Evolutionary conservation across 2,797 vertebrate species (phyloP), one percentile per base, ranked within the genome.

Genomic region (Trachops cirrhosus): DNA sequence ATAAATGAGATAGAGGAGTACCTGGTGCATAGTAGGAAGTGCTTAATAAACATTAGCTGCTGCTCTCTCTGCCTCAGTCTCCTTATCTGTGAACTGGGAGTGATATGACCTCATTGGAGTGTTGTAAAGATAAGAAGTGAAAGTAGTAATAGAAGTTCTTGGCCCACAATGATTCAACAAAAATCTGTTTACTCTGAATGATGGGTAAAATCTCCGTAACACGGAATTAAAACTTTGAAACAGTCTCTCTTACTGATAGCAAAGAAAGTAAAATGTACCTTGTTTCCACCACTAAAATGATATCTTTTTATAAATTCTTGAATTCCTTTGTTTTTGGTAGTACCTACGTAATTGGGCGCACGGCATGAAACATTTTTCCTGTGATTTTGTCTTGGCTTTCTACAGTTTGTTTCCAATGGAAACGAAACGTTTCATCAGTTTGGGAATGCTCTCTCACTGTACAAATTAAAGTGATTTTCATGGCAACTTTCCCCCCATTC

Each of bases 271-370:
- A 97, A 87, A 79, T 70, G 54, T 84, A 86, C 6, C 70, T 88
- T 68, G 52, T 50, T 74, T 85, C 29, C 34, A 87, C 18, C 0
- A 32, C n/a, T 90, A 75, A 26, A 88, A 67, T 32, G 11, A 4
- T 73, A 46, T 9, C 37, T 96, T 91, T 89, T 78, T 52, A 96
- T 88, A 89, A 44, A 88, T 93, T 82, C 68, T 48, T 62, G 71
- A 86, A 92, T 93, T 80, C 14, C 19, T 84, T 88, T 86, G 32
- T 91, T 97, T 96, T 88, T 24, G 85, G 32, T 50, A 77, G 59
- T 21, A 80, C 39, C 79, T 93, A 64, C 34, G 68, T 67, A 77
- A 89, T 24, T 68, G n/a, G 74, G 32, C 8, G 57, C 77, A 37
- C 11, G 21, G 41, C 16, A 50, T n/a, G 71, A 86, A 83, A 85